These are phyloP conservation scores for Listrodromus nycthemerus DNA, from an alignment of 2,888 invertebrate species.

Conservation along the genomic window DNA sequence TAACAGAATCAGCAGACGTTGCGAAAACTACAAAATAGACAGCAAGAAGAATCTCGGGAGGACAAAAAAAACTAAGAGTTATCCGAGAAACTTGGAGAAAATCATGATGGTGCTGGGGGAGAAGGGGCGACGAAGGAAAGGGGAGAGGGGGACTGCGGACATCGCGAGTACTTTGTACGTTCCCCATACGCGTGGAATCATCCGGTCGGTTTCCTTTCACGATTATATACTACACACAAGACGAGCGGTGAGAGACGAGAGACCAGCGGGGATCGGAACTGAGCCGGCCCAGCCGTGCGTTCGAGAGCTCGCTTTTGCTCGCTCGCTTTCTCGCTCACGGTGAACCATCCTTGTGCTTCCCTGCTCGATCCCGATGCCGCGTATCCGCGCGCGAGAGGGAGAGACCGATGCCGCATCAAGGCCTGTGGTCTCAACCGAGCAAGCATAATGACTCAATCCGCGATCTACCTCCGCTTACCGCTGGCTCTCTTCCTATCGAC, in stretches of 20 bases:
- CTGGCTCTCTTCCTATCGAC: slow-evolving; percentile 51
- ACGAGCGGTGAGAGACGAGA: slow-evolving; percentile 31
- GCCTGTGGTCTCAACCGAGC: slow-evolving; percentile 82
- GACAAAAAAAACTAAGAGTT: neutral
- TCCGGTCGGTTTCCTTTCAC: slow-evolving; percentile 82
- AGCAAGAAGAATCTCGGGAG: slow-evolving; percentile 17
- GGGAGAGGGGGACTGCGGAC: slow-evolving; percentile 42
- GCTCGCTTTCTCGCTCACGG: slow-evolving; percentile 32
- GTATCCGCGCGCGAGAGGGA: slow-evolving; percentile 64
- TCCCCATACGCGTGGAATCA: slow-evolving; percentile 76
- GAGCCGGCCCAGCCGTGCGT: slow-evolving; percentile 4
- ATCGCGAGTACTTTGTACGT: slow-evolving; percentile 79
- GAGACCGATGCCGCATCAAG: slow-evolving; percentile 78
- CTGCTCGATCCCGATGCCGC: slow-evolving; percentile 74
- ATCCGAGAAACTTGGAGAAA: slow-evolving; percentile 50
- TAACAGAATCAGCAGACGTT: slow-evolving; percentile 54
- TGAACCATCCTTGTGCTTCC: slow-evolving; percentile 17
- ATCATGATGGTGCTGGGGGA: slow-evolving; percentile 52
- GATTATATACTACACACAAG: slow-evolving; percentile 55
- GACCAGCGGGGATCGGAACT: slow-evolving; percentile 29
- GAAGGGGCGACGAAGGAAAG: slow-evolving; percentile 8
- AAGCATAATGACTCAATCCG: slow-evolving; percentile 84
- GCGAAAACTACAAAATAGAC: slow-evolving; percentile 12
- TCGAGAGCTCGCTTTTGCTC: neutral
- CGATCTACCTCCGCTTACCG: slow-evolving; percentile 82